phyloP scores from a whole-genome alignment of 2,797 vertebrate species.

The Calcarius lapponicus region DNA sequence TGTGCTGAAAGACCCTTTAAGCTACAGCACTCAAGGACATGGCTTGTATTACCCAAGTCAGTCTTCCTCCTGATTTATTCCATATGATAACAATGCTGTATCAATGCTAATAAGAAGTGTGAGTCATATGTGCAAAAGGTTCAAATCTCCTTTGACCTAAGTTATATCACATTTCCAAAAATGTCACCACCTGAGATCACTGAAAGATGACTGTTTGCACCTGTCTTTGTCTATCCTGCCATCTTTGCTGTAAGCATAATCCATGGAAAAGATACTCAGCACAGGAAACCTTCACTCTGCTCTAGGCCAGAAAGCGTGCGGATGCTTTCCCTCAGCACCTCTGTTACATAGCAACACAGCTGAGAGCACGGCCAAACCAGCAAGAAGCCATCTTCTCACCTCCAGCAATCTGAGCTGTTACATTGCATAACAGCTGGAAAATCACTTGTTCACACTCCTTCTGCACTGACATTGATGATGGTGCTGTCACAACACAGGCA shows the following conservation, averaged over 20 bases:
- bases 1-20: background rate
- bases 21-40: background rate
- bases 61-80: background rate
- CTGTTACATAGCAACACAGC: background rate
- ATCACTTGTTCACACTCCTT: background rate
- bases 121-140: background rate
- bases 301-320: background rate
- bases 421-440: background rate
- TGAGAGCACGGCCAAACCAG: background rate
- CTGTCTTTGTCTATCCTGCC: background rate
- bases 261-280: background rate
- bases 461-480: background rate
- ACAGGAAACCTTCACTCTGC: background rate
- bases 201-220: background rate
- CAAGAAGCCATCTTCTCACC: background rate
- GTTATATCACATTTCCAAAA: background rate
- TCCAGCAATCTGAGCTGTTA: background rate
- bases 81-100: background rate
- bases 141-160: background rate
- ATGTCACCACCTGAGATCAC: fast-evolving
- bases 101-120: background rate
- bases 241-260: background rate
- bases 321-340: background rate
- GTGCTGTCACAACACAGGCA: background rate
- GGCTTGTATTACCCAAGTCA: background rate